phyloP scores from a whole-genome alignment of 1,140 invertebrate genomes.

The Euglossa dilemma region DNA sequence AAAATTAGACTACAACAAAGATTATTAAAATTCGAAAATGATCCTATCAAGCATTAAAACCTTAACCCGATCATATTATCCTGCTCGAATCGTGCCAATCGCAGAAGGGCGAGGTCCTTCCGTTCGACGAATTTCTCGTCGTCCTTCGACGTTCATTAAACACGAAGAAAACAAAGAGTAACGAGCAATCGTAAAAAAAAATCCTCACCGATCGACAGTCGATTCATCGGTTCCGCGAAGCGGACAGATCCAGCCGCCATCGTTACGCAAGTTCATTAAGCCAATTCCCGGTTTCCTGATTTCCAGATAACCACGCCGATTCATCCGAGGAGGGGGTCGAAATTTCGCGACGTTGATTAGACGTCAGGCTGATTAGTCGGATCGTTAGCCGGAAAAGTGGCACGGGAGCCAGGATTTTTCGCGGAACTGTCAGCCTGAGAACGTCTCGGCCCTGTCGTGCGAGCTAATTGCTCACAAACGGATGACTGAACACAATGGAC shows the following conservation, averaged over 20 bases:
- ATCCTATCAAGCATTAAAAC: too few relatives aligned
- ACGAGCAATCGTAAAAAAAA: conserved; percentile 23
- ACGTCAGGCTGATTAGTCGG: not conserved
- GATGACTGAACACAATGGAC: not conserved
- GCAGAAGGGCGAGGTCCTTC: not conserved
- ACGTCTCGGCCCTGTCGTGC: not conserved
- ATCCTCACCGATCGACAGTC: not conserved
- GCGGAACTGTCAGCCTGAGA: not conserved
- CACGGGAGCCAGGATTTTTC: conserved; percentile 16
- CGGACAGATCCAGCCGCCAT: not conserved
- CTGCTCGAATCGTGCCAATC: too few relatives aligned
- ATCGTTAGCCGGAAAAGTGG: conserved; percentile 14
- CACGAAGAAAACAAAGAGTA: not conserved
- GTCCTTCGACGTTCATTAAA: conserved; percentile 25
- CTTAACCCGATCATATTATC: too few relatives aligned
- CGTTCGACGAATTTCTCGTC: not conserved
- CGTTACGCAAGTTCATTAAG: conserved; percentile 26
- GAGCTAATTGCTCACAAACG: conserved; percentile 2
- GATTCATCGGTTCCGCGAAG: conserved; percentile 9
- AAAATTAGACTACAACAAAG: too few relatives aligned
- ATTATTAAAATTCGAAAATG: too few relatives aligned
- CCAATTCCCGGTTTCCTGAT: conserved; percentile 23
- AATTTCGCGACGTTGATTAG: conserved; percentile 34
- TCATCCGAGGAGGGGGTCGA: not conserved
- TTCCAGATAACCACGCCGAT: conserved; percentile 1